phyloP scores from a whole-genome alignment of 1,140 invertebrate species.

The Laodelphax striatellus region DNA sequence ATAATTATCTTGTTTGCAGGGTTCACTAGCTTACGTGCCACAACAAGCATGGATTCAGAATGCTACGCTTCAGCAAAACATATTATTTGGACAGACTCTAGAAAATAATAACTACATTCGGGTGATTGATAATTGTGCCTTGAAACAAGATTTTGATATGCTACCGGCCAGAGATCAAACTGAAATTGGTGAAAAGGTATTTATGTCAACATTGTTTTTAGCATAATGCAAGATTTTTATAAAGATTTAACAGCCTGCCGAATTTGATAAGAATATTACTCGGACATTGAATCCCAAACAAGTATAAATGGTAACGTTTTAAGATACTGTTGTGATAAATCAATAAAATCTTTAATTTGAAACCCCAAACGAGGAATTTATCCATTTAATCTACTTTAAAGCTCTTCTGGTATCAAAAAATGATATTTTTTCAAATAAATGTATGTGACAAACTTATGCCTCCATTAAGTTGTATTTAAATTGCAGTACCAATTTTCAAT shows the following conservation, averaged over 20 bases:
- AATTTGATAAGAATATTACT: no score
- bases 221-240: background rate
- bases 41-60: conserved; percentile 95
- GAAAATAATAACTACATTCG: conserved; percentile 64
- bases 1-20: conserved; percentile 33
- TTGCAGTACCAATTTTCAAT: no score
- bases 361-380: no score
- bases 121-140: conserved; percentile 73
- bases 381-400: no score
- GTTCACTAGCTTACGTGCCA: conserved; percentile 74
- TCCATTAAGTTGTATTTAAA: no score
- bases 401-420: no score
- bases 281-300: no score
- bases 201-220: background rate
- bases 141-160: conserved; percentile 76
- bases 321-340: no score
- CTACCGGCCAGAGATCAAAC: conserved; percentile 80
- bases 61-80: conserved; percentile 75
- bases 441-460: no score
- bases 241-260: background rate
- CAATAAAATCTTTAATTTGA: no score
- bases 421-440: no score
- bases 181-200: conserved; percentile 81
- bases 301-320: no score
- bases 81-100: conserved; percentile 60